Evolutionary conservation across 2,888 invertebrate genomes (phyloP).

Genomic region (Lamellibrachia satsuma): DNA sequence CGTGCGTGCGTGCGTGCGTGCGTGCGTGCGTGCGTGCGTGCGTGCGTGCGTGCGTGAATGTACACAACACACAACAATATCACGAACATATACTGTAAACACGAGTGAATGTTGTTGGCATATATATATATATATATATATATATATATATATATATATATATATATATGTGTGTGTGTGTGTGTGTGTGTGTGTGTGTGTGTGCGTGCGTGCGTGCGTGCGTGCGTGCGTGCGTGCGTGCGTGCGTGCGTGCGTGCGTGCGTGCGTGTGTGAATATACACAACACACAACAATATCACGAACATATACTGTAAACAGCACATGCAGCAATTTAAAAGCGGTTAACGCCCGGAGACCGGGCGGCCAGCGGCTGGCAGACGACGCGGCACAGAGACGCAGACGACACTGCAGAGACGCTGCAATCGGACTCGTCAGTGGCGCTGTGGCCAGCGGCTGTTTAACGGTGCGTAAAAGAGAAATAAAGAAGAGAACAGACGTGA

Average conservation of each 20-base stretch:
- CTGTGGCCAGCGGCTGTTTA: background rate
- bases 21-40: background rate
- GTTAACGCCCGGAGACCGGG: background rate
- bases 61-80: background rate
- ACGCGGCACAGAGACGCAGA: background rate
- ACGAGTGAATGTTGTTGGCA: too few species aligned
- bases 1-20: background rate
- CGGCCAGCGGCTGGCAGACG: background rate
- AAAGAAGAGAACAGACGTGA: background rate
- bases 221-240: background rate
- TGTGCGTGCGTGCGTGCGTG: background rate
- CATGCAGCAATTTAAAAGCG: background rate
- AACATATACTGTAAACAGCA: background rate
- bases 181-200: background rate
- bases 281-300: background rate
- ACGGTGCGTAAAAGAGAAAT: constrained; percentile 2
- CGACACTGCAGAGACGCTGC: background rate
- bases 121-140: too few species aligned
- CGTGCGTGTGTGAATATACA: background rate
- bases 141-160: too few species aligned
- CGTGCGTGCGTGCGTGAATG: background rate
- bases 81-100: background rate
- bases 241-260: background rate
- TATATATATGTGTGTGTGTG: background rate
- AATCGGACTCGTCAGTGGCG: background rate